Evolutionary conservation across 92 coral and sea anemone genomes (phyloP), one percentile per base, ranked within the genome.

Genomic region (Umimayanthus chanpuru): DNA sequence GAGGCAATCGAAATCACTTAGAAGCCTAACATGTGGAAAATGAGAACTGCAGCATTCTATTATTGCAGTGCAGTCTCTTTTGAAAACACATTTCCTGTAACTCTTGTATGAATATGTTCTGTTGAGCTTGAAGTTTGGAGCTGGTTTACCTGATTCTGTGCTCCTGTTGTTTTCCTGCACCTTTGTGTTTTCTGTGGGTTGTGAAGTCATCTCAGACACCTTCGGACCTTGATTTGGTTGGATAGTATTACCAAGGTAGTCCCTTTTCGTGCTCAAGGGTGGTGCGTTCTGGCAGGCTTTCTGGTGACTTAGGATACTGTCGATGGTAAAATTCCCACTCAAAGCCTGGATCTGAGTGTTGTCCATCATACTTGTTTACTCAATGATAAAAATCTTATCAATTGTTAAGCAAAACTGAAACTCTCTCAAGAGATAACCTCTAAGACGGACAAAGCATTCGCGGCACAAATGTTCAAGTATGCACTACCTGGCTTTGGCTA

Each of bases 291-390:
- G 81, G 15, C 76, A 86, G 30, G 82, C 82, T 36, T 41, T 86
- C 47, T 64, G 81, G 50, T 86, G 76, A 85, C 84, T 92, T 66
- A 92, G 71, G 38, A 92, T 92, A 53, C 93, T 92, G 38, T 90
- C 94, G 76, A 92, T 92, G 77, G 94, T 90, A 66, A 92, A 92
- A 85, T 90, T 92, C 67, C 92, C 93, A 82, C 49, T 79, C 10
- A 70, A 50, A 67, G 87, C 87, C 41, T 83, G 87, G 20, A 83
- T 83, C 41, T 83, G 87, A 53, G 47, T 70, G 76, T 83, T 83
- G 61, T 83, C 87, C 87, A 83, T 83, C 87, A 83, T 83, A 49
- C 26, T 47, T 38, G 56, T 81, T 50, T 44, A 11, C 41, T 29
- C 10, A 78, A 47, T 14, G 84, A 80, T 80, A 80, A 80, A 80